Evolutionary conservation across 1,140 invertebrate genomes (phyloP).

Genomic region (Nymphalis io): DNA sequence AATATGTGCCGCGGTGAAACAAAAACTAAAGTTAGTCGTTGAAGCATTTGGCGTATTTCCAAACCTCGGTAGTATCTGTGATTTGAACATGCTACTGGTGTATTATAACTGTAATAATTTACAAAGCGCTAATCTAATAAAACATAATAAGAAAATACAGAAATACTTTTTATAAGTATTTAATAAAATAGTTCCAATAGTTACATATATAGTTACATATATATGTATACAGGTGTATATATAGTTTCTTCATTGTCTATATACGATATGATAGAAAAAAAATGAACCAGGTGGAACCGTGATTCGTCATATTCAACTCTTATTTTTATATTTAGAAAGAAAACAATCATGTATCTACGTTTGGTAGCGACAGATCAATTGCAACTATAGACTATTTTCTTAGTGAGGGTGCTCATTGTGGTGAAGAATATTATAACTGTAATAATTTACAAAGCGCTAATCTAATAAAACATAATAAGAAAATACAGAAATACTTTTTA

Average conservation of each 20-base stretch:
- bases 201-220: too few relatives aligned
- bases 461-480: too few relatives aligned
- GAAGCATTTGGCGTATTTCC: slow-evolving; percentile 15
- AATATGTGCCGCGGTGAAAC: slow-evolving; percentile 21
- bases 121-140: too few relatives aligned
- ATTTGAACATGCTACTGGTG: slow-evolving; percentile 4
- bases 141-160: too few relatives aligned
- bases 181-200: too few relatives aligned
- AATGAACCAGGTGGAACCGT: background rate
- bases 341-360: background rate
- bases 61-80: background rate
- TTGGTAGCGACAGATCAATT: background rate
- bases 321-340: background rate
- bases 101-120: too few relatives aligned
- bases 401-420: background rate
- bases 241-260: too few relatives aligned
- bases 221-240: too few relatives aligned
- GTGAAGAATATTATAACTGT: background rate
- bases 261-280: too few relatives aligned
- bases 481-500: too few relatives aligned
- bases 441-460: too few relatives aligned
- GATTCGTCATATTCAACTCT: background rate
- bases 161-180: too few relatives aligned
- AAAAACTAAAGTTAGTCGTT: slow-evolving; percentile 20
- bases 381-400: background rate